Evolutionary conservation across 2,797 vertebrate genomes (phyloP).

Genomic region (Periophthalmus magnuspinnatus): DNA sequence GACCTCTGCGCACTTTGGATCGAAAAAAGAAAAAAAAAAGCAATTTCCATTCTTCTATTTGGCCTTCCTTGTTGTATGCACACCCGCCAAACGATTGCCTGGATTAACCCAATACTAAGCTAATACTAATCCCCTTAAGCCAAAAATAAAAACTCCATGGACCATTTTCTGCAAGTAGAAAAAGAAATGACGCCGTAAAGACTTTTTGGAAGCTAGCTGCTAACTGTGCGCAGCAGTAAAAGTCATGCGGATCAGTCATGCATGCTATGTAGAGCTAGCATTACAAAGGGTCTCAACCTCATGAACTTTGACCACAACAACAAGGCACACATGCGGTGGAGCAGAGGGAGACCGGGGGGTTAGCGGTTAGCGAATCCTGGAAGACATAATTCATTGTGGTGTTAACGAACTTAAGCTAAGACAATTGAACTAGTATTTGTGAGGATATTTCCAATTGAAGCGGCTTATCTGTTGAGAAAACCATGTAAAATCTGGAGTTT

Average conservation of each 20-base stretch:
- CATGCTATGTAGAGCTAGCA: conserved; percentile 43
- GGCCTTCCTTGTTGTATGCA: conserved; percentile 46
- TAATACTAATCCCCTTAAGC: conserved; percentile 63
- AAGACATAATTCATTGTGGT: conserved; percentile 41
- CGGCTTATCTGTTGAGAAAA: no score
- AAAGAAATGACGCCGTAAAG: conserved; percentile 29
- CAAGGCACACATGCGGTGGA: conserved; percentile 52
- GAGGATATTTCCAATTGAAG: no score
- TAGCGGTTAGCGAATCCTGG: conserved; percentile 22
- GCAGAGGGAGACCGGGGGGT: conserved; percentile 35
- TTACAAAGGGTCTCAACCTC: conserved; percentile 56
- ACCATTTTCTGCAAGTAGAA: conserved; percentile 50
- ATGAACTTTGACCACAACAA: conserved; percentile 63
- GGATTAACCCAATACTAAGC: conserved; percentile 63
- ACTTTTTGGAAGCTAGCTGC: conserved; percentile 4
- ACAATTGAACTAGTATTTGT: not conserved
- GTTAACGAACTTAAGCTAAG: conserved; percentile 24
- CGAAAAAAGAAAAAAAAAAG: conserved; percentile 50
- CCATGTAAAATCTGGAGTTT: no score
- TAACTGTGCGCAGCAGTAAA: conserved; percentile 50
- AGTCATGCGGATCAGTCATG: conserved; percentile 50
- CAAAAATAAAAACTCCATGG: conserved; percentile 50
- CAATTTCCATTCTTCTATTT: conserved; percentile 51
- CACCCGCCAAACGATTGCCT: conserved; percentile 60
- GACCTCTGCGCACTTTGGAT: conserved; percentile 8